Evolutionary conservation across 2,888 invertebrate species (phyloP).

Genomic region (Tenthredo amoena): DNA sequence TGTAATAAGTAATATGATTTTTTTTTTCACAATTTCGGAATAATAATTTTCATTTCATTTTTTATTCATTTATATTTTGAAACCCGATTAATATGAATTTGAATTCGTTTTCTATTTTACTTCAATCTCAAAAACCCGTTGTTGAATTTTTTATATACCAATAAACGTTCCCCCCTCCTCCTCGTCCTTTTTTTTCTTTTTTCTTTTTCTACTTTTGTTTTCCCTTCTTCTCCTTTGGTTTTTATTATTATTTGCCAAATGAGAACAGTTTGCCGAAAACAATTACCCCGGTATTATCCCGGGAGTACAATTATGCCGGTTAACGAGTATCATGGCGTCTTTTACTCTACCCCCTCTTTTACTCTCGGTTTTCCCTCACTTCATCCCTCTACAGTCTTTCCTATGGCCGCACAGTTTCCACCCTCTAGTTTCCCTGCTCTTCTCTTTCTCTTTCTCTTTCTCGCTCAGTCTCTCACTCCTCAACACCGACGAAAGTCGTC

Average conservation of each 20-base stretch:
- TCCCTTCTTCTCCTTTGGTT: not conserved
- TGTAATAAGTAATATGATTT: not conserved
- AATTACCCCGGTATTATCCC: constrained; percentile 57
- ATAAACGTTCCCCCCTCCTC: no score
- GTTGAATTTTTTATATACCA: no score
- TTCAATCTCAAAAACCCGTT: no score
- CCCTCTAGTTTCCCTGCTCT: constrained; percentile 30
- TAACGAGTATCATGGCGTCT: constrained; percentile 64
- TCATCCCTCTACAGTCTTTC: not conserved
- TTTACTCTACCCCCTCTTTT: constrained; percentile 52
- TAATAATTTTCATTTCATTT: no score
- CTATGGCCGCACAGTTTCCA: constrained; percentile 12
- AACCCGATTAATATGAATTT: no score
- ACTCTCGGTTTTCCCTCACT: not conserved
- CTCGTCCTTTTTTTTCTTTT: not conserved
- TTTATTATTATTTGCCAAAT: constrained; percentile 10
- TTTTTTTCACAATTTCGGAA: not conserved
- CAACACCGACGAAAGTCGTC: constrained; percentile 64
- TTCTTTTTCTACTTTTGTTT: not conserved
- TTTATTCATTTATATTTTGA: no score
- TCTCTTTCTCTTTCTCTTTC: constrained; percentile 26
- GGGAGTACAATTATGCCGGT: constrained; percentile 64
- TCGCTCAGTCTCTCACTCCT: not conserved
- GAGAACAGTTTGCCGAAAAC: constrained; percentile 45
- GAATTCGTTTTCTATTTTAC: no score